Evolutionary conservation across 2,888 invertebrate species (phyloP), one percentile per base, ranked within the genome.

Genomic region (Macaria notata): DNA sequence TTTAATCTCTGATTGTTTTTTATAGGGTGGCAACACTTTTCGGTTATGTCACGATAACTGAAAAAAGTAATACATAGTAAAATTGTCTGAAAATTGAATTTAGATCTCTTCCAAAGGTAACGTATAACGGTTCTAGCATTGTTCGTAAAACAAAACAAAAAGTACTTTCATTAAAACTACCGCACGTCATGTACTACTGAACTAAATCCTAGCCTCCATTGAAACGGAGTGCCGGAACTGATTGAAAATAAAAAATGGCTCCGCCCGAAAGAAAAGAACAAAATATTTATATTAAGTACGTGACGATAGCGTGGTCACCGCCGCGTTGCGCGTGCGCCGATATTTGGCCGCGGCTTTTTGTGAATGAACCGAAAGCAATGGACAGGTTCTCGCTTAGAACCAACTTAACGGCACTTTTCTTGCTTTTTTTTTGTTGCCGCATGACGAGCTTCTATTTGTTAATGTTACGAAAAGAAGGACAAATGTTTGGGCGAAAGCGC

Each of bases 361-460:
- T 88, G 84, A 88, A 88, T 88, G 88, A 79, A 75, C 74, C 76
- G 71, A 74, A 77, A 72, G 75, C 73, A n/a, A n/a, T n/a, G 61
- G 75, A 81, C 86, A 82, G 78, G 85, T 86, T 82, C 81, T 62
- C 48, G 77, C 80, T 83, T 81, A 85, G 85, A 86, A 78, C 83
- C 82, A 84, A 86, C 85, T 84, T 87, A 88, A 88, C 88, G 88
- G 88, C 79, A 84, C 49, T 68, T 59, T 61, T 62, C 62, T 65
- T 56, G 63, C 56, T 66, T 63, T 55, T 58, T 57, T 53, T 45
- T 64, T 58, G 62, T 56, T 49, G 42, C 44, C 6, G 31, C 41
- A 47, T 52, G 57, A 58, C 57, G 56, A 51, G 39, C 50, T 51
- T 57, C 59, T 62, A 59, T 58, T 59, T 62, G 62, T 59, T 45